These are phyloP conservation scores for Anoplius nigerrimus DNA, from an alignment of 2,888 invertebrate species.

Conservation along the genomic window DNA sequence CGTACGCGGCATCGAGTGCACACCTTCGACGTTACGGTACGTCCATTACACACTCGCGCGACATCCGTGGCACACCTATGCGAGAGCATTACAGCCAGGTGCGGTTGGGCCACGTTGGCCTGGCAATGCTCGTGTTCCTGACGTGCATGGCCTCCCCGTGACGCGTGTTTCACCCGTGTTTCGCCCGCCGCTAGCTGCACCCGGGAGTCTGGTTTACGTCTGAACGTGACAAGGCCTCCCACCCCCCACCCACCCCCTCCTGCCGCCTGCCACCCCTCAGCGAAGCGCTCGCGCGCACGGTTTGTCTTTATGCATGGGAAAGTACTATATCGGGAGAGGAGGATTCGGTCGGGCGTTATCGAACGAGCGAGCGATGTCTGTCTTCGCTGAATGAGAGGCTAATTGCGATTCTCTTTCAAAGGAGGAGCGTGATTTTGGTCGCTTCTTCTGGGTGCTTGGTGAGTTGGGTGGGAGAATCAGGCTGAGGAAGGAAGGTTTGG, in stretches of 20 bases:
- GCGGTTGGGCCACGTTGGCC: slow-evolving; percentile 40
- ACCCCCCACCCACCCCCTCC: no score
- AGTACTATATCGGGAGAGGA: slow-evolving; percentile 49
- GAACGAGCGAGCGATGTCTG: slow-evolving; percentile 40
- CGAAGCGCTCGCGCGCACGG: slow-evolving; percentile 59
- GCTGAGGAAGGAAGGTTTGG: no score
- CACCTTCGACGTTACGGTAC: neutral
- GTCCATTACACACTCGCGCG: neutral
- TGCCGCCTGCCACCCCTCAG: no score
- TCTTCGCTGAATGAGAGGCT: slow-evolving; percentile 55
- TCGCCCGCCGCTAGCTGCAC: slow-evolving; percentile 42
- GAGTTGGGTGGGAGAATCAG: no score
- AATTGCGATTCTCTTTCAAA: slow-evolving; percentile 57
- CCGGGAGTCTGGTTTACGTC: slow-evolving; percentile 63
- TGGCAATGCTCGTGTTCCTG: slow-evolving; percentile 58
- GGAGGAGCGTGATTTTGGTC: no score
- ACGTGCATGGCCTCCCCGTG: slow-evolving; percentile 55
- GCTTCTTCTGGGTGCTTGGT: no score
- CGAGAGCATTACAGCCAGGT: slow-evolving; percentile 47
- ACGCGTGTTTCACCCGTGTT: slow-evolving; percentile 17
- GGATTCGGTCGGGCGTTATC: slow-evolving; percentile 49
- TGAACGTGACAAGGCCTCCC: slow-evolving; percentile 68
- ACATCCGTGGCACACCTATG: neutral
- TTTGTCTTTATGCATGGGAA: slow-evolving; percentile 69
- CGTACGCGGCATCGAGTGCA: neutral